Conservation (phyloP, 1,140 invertebrate genomes). For the Alviniconcha marisindica region DNA sequence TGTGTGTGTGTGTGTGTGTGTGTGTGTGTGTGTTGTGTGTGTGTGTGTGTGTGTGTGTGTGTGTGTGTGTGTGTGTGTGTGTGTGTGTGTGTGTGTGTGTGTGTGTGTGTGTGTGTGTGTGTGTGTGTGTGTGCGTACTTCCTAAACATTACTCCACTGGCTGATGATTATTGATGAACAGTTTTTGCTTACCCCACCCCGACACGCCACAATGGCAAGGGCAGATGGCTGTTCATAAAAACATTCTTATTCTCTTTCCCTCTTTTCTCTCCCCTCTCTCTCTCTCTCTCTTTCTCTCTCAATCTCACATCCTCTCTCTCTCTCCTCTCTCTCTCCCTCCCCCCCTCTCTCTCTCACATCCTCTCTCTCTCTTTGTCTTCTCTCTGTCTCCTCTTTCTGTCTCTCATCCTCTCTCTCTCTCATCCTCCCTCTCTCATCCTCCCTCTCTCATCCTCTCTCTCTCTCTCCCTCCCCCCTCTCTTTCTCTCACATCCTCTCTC, state of each 20-base stretch:
- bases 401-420: conserved; percentile 10
- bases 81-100: background rate
- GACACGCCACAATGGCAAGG: no score
- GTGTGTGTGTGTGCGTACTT: background rate
- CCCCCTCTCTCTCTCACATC: conserved; percentile 1
- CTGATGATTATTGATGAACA: no score
- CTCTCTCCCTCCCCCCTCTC: background rate
- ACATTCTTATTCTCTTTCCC: no score
- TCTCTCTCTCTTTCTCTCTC: conserved; percentile 15
- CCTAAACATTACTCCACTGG: no score
- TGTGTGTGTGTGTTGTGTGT: background rate
- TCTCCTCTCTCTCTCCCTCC: conserved; percentile 24
- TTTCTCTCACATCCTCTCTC: background rate
- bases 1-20: background rate
- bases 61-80: background rate
- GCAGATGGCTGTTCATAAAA: no score
- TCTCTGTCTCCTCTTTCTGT: background rate
- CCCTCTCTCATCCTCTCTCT: background rate
- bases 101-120: background rate
- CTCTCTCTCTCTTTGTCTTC: background rate
- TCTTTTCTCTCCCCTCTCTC: background rate
- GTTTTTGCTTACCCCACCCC: no score
- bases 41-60: background rate
- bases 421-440: background rate
- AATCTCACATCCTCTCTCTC: background rate